A percentile compares a stretch with the other conserved stretches of the same genome.
Conservation (phyloP, 2,113 vertebrate species). For the Tetrax tetrax region DNA sequence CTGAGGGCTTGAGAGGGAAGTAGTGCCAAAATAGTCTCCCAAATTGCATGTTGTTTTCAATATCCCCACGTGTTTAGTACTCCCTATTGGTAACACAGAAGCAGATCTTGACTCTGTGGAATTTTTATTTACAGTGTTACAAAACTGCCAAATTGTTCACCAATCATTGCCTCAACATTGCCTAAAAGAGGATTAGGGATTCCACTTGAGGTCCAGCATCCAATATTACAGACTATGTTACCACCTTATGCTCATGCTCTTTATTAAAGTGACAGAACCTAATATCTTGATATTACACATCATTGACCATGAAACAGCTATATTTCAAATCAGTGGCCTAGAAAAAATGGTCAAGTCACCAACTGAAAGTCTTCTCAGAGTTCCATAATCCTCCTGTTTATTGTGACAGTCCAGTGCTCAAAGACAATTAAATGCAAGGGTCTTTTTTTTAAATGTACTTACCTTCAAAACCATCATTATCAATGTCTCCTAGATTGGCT, state of each 20-base stretch:
- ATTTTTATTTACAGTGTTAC: not conserved
- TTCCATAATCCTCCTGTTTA: not conserved
- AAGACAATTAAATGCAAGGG: not conserved
- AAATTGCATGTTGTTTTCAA: not conserved
- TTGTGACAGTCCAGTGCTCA: not conserved
- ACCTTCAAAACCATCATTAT: conserved; percentile 94
- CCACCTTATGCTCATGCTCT: not conserved
- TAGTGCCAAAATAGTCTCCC: not conserved
- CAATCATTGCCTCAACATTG: not conserved
- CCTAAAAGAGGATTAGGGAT: not conserved
- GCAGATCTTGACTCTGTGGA: not conserved
- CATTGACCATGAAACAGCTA: not conserved
- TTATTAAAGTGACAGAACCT: not conserved
- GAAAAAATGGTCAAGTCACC: not conserved
- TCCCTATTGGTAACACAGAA: not conserved
- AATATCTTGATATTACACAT: not conserved
- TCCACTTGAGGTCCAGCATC: not conserved
- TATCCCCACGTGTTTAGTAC: not conserved
- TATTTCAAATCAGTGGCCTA: not conserved
- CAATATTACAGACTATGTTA: not conserved
- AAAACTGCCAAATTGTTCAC: not conserved
- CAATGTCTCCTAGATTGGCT: conserved; percentile 90
- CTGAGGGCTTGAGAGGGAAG: not conserved
- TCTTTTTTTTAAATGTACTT: conserved; percentile 2
- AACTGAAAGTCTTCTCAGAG: not conserved